phyloP scores from a whole-genome alignment of 1,140 invertebrate genomes.

The Chrysopa pallens region DNA sequence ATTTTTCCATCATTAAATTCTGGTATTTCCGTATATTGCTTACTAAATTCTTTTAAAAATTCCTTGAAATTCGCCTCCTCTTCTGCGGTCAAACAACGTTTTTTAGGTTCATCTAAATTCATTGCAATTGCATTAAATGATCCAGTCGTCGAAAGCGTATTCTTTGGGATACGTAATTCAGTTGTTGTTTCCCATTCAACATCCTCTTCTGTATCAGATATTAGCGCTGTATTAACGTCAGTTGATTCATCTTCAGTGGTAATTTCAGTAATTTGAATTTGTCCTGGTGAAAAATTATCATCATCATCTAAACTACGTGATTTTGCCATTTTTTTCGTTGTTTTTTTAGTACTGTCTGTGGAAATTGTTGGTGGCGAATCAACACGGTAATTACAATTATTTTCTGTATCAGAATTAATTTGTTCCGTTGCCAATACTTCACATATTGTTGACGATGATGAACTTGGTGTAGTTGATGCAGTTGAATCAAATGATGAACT shows the following conservation, averaged over 20 bases:
- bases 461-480: too few relatives aligned
- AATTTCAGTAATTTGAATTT: constrained; percentile 28
- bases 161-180: constrained; percentile 15
- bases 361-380: constrained; percentile 26
- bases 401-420: not conserved
- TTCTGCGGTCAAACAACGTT: constrained; percentile 21
- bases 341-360: constrained; percentile 11
- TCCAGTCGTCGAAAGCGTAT: constrained; percentile 10
- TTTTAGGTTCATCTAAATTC: constrained; percentile 15
- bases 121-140: constrained; percentile 19
- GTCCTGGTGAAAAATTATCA: constrained; percentile 12
- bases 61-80: constrained; percentile 26
- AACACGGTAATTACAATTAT: constrained; percentile 14
- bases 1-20: constrained; percentile 26
- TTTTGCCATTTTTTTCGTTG: constrained; percentile 17
- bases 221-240: constrained; percentile 21
- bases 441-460: too few relatives aligned
- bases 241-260: constrained; percentile 12
- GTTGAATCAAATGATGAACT: too few relatives aligned
- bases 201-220: constrained; percentile 36
- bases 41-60: constrained; percentile 33
- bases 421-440: not conserved
- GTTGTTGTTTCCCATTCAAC: constrained; percentile 25
- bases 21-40: too few relatives aligned
- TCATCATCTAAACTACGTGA: constrained; percentile 36